Evolutionary conservation across 2,797 vertebrate genomes (phyloP).

Genomic region (Sebastes trivittatus): DNA sequence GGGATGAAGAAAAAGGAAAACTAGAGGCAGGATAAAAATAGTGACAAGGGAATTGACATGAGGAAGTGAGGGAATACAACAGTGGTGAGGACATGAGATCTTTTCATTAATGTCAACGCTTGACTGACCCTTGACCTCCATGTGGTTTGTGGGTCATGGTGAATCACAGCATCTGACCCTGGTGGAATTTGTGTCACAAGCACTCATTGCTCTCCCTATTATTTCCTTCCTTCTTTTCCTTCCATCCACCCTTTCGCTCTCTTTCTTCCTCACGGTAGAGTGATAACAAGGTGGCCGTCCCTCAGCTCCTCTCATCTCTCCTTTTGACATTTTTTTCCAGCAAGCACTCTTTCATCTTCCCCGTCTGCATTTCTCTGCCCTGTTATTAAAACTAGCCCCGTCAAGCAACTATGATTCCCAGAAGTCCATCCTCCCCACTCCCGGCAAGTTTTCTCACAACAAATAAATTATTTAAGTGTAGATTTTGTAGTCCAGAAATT

Average conservation of each 20-base stretch:
- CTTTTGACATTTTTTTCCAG: slow-evolving; percentile 30
- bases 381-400: slow-evolving; percentile 55
- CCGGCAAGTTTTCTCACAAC: slow-evolving; percentile 50
- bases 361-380: slow-evolving; percentile 28
- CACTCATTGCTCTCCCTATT: slow-evolving; percentile 21
- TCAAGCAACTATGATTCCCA: slow-evolving; percentile 58
- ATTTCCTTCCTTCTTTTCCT: slow-evolving; percentile 6
- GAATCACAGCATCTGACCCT: slow-evolving; percentile 27
- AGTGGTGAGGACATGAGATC: slow-evolving; percentile 10
- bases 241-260: not conserved
- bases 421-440: slow-evolving; percentile 45
- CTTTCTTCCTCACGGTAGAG: slow-evolving; percentile 1
- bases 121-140: slow-evolving; percentile 62
- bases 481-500: slow-evolving; percentile 66
- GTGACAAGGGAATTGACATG: slow-evolving; percentile 13
- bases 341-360: slow-evolving; percentile 66
- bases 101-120: slow-evolving; percentile 54
- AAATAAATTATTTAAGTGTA: slow-evolving; percentile 70
- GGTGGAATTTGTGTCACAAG: slow-evolving; percentile 58
- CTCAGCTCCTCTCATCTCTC: slow-evolving; percentile 54
- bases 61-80: slow-evolving; percentile 30
- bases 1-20: not conserved
- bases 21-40: not conserved
- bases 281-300: slow-evolving; percentile 53
- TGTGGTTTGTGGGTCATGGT: slow-evolving; percentile 44